phyloP scores from a whole-genome alignment of 1,140 invertebrate species.

The Drosophila tani region DNA sequence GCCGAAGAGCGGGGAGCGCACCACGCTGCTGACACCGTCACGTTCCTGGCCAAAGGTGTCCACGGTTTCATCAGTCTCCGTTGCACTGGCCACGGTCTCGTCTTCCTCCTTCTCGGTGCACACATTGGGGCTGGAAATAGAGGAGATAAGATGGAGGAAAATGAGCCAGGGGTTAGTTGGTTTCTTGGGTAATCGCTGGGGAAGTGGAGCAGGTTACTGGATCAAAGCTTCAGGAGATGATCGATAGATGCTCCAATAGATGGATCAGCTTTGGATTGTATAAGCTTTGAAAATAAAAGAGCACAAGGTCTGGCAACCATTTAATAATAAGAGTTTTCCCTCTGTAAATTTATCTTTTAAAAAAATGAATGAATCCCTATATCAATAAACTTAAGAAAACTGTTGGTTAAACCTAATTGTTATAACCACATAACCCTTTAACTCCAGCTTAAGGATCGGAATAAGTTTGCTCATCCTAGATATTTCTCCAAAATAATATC shows the following conservation, averaged over 20 bases:
- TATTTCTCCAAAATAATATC: too few relatives aligned
- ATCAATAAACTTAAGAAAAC: too few relatives aligned
- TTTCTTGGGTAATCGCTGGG: slow-evolving; percentile 4
- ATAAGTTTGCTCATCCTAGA: too few relatives aligned
- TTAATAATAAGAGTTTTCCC: not conserved
- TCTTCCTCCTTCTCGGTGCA: slow-evolving; percentile 79
- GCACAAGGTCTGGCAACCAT: not conserved
- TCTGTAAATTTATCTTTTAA: too few relatives aligned
- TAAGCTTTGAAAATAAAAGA: not conserved
- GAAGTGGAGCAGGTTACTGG: not conserved
- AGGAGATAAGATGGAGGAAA: not conserved
- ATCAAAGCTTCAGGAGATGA: not conserved
- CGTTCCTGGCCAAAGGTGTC: slow-evolving; percentile 81
- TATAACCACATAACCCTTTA: too few relatives aligned
- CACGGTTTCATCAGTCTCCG: slow-evolving; percentile 68
- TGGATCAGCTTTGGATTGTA: not conserved
- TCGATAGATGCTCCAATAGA: too few relatives aligned
- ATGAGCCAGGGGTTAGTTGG: not conserved
- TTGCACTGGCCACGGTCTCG: slow-evolving; percentile 55
- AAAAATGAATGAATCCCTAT: too few relatives aligned
- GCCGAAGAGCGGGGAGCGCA: slow-evolving; percentile 81
- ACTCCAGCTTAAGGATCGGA: too few relatives aligned
- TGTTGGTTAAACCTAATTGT: too few relatives aligned
- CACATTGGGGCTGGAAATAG: slow-evolving; percentile 67
- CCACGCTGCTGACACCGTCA: slow-evolving; percentile 60